phyloP scores from a whole-genome alignment of 2,797 vertebrate genomes.

The Chanos chanos region DNA sequence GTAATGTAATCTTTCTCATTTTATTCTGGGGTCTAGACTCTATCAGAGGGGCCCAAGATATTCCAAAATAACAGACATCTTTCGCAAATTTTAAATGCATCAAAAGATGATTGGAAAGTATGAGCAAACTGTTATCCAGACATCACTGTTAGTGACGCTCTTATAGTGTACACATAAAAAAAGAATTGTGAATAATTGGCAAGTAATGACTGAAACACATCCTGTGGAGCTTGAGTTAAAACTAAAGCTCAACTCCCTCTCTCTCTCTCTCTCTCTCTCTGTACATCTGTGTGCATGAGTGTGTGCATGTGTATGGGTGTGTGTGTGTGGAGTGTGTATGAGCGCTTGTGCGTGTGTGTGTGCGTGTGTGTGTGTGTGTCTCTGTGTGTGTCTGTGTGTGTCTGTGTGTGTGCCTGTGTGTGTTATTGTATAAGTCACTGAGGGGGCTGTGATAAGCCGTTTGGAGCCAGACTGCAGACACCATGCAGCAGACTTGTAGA shows the following conservation, averaged over 20 bases:
- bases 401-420: slow-evolving; percentile 23
- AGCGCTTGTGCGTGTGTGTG: slow-evolving; percentile 44
- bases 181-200: too few species aligned
- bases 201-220: too few species aligned
- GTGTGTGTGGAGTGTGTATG: slow-evolving; percentile 12
- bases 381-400: slow-evolving; percentile 16
- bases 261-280: background rate
- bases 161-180: too few species aligned
- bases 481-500: slow-evolving; percentile 58
- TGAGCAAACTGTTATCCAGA: too few species aligned
- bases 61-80: too few species aligned
- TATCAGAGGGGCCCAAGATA: too few species aligned
- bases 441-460: slow-evolving; percentile 70
- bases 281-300: background rate
- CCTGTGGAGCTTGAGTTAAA: too few species aligned
- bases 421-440: slow-evolving; percentile 64
- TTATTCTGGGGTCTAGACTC: too few species aligned
- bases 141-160: too few species aligned
- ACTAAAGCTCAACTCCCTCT: too few species aligned
- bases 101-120: too few species aligned
- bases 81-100: background rate
- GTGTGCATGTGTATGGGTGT: background rate
- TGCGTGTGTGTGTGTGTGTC: slow-evolving; percentile 24
- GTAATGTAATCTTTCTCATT: too few species aligned
- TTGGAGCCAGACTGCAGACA: slow-evolving; percentile 76